phyloP scores from a whole-genome alignment of 2,888 invertebrate species.

The Hesperia comma region DNA sequence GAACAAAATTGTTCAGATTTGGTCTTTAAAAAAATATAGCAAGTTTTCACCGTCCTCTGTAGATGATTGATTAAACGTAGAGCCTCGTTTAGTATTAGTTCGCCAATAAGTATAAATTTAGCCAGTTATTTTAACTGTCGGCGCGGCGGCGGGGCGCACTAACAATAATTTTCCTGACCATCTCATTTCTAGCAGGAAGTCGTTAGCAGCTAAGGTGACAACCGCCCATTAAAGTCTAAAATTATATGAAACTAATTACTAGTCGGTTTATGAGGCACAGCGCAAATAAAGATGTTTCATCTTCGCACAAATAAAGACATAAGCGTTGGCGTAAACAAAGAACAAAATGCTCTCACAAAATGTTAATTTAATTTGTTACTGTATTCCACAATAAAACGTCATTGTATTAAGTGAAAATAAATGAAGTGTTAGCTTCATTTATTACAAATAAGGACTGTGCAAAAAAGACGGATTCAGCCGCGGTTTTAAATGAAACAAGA shows the following conservation, averaged over 20 bases:
- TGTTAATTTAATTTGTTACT: constrained; percentile 3
- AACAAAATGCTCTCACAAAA: background rate
- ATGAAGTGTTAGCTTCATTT: too few species aligned
- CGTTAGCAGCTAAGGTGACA: constrained; percentile 52
- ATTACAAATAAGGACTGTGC: too few species aligned
- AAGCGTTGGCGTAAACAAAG: constrained; percentile 9
- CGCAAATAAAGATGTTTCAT: constrained; percentile 45
- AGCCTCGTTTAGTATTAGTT: background rate
- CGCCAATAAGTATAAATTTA: constrained; percentile 1
- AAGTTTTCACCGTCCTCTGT: too few species aligned
- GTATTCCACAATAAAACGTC: background rate
- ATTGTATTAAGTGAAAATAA: background rate
- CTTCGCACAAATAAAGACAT: constrained; percentile 40
- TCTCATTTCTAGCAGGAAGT: constrained; percentile 69
- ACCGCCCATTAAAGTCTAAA: constrained; percentile 69
- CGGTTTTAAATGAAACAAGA: too few species aligned
- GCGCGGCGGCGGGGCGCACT: constrained; percentile 50
- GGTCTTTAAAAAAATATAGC: too few species aligned
- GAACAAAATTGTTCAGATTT: too few species aligned
- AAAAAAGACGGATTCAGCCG: too few species aligned
- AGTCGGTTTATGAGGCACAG: constrained; percentile 54
- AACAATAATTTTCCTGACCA: constrained; percentile 60
- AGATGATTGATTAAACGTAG: too few species aligned
- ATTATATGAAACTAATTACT: constrained; percentile 74
- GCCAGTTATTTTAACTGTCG: constrained; percentile 25